Percentiles rank a stretch among this genome's conserved stretches.
Conservation (phyloP, 1,140 invertebrate species). For the Brachionus sp. region DNA sequence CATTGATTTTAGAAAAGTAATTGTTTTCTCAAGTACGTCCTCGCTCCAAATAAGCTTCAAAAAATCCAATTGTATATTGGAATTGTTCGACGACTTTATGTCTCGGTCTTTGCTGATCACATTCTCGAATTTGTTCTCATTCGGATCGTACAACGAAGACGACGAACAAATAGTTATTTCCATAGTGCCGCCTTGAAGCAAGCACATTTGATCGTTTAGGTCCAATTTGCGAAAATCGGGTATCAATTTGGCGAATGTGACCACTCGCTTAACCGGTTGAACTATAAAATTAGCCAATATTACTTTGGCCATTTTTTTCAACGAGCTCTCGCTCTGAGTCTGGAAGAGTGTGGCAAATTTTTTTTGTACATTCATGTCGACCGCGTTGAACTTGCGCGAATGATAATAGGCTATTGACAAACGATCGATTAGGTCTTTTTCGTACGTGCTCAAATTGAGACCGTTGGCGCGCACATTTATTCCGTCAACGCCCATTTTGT, state of each 20-base stretch:
- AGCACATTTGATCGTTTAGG: conserved; percentile 7
- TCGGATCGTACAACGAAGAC: conserved; percentile 2
- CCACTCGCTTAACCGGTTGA: conserved; percentile 19
- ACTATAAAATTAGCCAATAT: conserved; percentile 44
- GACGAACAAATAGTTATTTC: conserved; percentile 38
- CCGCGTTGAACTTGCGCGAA: conserved; percentile 26
- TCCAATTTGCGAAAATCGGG: conserved; percentile 18
- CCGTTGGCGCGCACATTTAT: not conserved
- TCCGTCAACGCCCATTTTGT: conserved; percentile 15
- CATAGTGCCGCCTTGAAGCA: conserved; percentile 36
- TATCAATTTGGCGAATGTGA: conserved; percentile 33
- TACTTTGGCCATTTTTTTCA: conserved; percentile 27
- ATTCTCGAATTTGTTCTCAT: not conserved
- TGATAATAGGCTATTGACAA: conserved; percentile 33
- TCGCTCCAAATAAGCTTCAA: conserved; percentile 38
- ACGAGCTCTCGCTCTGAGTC: not conserved
- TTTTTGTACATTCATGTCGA: conserved; percentile 44
- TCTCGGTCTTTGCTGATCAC: not conserved
- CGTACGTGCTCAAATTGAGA: conserved; percentile 31
- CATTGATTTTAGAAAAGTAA: conserved; percentile 27
- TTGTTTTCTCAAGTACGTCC: conserved; percentile 22
- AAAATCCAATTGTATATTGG: conserved; percentile 7
- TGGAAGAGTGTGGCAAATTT: conserved; percentile 23
- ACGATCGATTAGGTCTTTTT: conserved; percentile 33
- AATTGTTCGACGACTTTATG: not conserved